These are phyloP conservation scores for Typhlichthys eigenmanni DNA, from an alignment of 2,797 vertebrate species.

Conservation along the genomic window DNA sequence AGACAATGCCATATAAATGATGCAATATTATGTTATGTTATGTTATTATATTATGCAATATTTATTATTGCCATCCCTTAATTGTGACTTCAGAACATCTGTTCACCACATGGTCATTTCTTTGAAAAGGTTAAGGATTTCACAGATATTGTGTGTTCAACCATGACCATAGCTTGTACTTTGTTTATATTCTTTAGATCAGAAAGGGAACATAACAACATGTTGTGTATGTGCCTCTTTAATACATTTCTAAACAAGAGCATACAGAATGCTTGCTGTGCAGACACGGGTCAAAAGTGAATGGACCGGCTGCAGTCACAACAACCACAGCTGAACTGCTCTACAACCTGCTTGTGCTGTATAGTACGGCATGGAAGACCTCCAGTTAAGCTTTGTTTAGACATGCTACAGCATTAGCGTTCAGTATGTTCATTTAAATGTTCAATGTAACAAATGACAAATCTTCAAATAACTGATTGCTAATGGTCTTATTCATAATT, in stretches of 20 bases:
- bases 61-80: constrained; percentile 23
- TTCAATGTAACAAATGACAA: too few species aligned
- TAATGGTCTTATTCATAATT: too few species aligned
- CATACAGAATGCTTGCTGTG: constrained; percentile 42
- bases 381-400: constrained; percentile 4
- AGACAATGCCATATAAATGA: background rate
- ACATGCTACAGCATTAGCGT: too few species aligned
- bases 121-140: constrained; percentile 34
- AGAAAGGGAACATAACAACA: constrained; percentile 66
- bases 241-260: constrained; percentile 42
- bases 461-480: too few species aligned
- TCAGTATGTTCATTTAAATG: too few species aligned
- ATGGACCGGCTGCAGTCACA: constrained; percentile 29
- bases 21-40: background rate
- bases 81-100: constrained; percentile 62
- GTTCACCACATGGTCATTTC: constrained; percentile 60
- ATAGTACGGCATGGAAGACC: background rate
- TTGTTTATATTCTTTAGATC: constrained; percentile 75
- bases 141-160: constrained; percentile 33
- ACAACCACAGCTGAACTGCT: constrained; percentile 44
- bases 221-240: constrained; percentile 9
- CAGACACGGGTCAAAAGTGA: constrained; percentile 50
- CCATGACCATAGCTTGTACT: constrained; percentile 33
- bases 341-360: constrained; percentile 1
- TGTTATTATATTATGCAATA: constrained; percentile 48